Base-by-base conservation (phyloP, 2,888 invertebrate species). In the Drepanosiphum platanoidis region DNA sequence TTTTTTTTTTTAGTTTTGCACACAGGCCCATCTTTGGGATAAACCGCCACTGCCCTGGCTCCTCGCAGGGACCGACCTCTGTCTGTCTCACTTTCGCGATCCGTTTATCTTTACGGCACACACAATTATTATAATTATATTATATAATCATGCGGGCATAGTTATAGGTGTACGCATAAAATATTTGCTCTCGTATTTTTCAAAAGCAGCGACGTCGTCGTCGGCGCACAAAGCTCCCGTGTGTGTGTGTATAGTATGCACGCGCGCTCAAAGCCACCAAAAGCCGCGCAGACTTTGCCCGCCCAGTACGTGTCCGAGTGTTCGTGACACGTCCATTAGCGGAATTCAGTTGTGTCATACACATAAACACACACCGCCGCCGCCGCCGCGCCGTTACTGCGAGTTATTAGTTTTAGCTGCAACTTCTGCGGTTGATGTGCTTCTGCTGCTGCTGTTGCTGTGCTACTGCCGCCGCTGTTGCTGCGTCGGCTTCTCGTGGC, bases 291-390 rank as follows among this genome's bases (percentile, higher is more conserved):
- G 61, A 58, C 34, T 81, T 80, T 81, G 64, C 74, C 83, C 83
- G 83, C 83, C 83, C 75, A 84, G 83, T 84, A 84, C 83, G 83
- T 84, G 83, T 84, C 83, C 83, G 83, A 84, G 68, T 84, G 83
- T 84, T 84, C 68, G 83, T 84, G 83, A 84, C 83, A 84, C 83
- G 83, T 84, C 83, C 83, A 84, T 84, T 84, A 84, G 75, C 83
- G 83, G 52, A 84, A 77, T 84, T 84, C 83, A 68, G 83, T 84
- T 68, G 83, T 84, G 83, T 84, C 83, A 84, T 77, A 84, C 83
- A 77, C 83, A 84, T 77, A 84, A 75, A 84, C 83, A 77, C 83
- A 81, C 82, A 32, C 39, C 75, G 72, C 82, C 79, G 46, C 78
- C 11, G 30, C 79, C 71, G 58, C 72, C 81, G 74, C 39, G 34